Evolutionary conservation across 2,797 vertebrate genomes (phyloP), one percentile per base, ranked within the genome.

Genomic region (Cyprinella venusta): DNA sequence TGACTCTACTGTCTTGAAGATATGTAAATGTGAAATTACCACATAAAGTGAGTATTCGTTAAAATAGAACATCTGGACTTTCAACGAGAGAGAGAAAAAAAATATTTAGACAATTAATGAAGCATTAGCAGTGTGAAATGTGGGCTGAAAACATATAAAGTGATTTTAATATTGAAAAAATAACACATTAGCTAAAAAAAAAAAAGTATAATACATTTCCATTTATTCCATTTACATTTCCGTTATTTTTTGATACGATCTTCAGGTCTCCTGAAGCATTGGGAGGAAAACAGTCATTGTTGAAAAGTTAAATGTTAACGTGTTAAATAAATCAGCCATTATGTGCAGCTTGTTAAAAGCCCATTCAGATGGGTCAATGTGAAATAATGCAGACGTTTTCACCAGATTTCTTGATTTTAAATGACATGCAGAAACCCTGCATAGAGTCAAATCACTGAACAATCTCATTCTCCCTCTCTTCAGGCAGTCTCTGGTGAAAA

Each of bases 31-130:
- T 18, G n/a, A 74, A 77, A 42, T 18, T 15, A 45, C 19, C 59
- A 65, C 33, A 71, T 69, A 52, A 77, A 52, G 26, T 21, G 30
- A 54, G 56, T 36, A 67, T 78, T 72, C 48, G 78, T 78, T 82
- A 65, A 42, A 72, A 71, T 2, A 71, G 30, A 59, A 24, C 72
- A 76, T 76, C 67, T 79, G 80, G 59, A 85, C 26, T 24, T 26
- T 38, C 10, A 67, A 10, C 1, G 30, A 30, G 45, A 10, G 12
- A 16, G 6, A 42, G 19, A 6, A 76, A 40, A 45, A 36, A 8
- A 76, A 70, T 18, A 70, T 59, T 64, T 59, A 6, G 24, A 70
- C 9, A 45, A 63, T 76, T 36, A 48, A 61, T 16, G 26, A 38
- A 40, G 40, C 24, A 59, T 61, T 33, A 38, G 24, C 36, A 26